Evolutionary conservation across 1,140 invertebrate species (phyloP), one percentile per base, ranked within the genome.

Genomic region (Oedothorax gibbosus): DNA sequence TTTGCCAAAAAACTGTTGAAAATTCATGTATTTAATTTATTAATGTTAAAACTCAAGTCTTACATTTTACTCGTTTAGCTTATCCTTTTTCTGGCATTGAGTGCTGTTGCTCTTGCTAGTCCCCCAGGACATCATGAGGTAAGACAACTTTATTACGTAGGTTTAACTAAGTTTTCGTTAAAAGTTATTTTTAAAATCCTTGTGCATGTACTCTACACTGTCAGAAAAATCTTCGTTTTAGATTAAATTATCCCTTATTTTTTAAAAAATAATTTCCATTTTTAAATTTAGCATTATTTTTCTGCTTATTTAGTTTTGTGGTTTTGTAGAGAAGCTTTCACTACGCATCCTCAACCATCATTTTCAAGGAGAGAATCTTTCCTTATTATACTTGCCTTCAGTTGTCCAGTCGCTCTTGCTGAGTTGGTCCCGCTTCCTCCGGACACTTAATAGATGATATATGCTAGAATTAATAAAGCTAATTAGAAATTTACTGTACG

Each of bases 51-150:
- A 21, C 11, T 69, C n/a, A 69, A 69, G 10, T 50, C 14, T 7
- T 20, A 4, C n/a, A 14, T 6, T 69, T 69, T 65, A 20, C 7
- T 65, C 9, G 21, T 72, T n/a, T 51, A 72, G 69, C 11, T 72
- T 53, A n/a, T 72, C 15, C 49, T 72, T 72, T 12, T 53, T 14
- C 18, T n/a, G 2, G 14, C 49, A 53, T 18, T 72, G 14, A n/a
- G 49, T 7, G 69, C 51, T 10, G 69, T 50, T 54, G 69, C 12
- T 10, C 18, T 12, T 7, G 69, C 69, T 14, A 72, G 50, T 14
- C 69, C 50, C 53, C 69, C 50, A 18, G 69, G 49, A 20, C 66
- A 69, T 50, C 66, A 69, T 50, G 66, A 69, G 49, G 66, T 69
- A 69, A 69, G 21, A 69, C 2, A 35, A 35, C 35, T 35, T 35